These are phyloP conservation scores for Caerostris extrusa DNA, from an alignment of 1,140 invertebrate species.

Conservation along the genomic window DNA sequence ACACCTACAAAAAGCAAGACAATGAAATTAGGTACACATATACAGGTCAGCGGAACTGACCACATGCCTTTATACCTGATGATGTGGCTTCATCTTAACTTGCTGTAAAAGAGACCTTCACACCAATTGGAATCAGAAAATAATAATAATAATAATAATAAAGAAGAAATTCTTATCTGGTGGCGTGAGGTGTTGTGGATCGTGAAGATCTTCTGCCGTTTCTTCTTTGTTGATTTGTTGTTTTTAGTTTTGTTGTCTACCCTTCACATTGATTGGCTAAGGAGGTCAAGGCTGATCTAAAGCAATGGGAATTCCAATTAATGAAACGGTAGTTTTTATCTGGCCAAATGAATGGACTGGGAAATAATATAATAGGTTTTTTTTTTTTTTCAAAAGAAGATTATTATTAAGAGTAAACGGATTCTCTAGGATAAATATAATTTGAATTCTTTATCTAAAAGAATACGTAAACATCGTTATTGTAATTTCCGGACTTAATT, in stretches of 20 bases:
- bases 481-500: no score
- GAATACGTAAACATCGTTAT: no score
- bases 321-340: not conserved
- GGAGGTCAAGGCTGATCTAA: conserved; percentile 51
- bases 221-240: conserved; percentile 13
- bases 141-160: not conserved
- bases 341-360: not conserved
- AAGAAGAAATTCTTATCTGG: conserved; percentile 5
- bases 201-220: conserved; percentile 45
- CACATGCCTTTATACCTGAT: conserved; percentile 24
- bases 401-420: no score
- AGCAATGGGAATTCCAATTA: conserved; percentile 12
- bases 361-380: no score
- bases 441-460: no score
- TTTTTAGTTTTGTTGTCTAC: conserved; percentile 28
- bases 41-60: conserved; percentile 41
- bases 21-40: not conserved
- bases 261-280: conserved; percentile 34
- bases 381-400: no score
- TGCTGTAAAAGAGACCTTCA: not conserved
- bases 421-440: no score
- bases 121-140: not conserved
- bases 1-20: not conserved
- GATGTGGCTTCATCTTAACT: not conserved
- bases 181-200: conserved; percentile 37